Evolutionary conservation across 1,140 invertebrate genomes (phyloP).

Genomic region (Neodiprion fabricii): DNA sequence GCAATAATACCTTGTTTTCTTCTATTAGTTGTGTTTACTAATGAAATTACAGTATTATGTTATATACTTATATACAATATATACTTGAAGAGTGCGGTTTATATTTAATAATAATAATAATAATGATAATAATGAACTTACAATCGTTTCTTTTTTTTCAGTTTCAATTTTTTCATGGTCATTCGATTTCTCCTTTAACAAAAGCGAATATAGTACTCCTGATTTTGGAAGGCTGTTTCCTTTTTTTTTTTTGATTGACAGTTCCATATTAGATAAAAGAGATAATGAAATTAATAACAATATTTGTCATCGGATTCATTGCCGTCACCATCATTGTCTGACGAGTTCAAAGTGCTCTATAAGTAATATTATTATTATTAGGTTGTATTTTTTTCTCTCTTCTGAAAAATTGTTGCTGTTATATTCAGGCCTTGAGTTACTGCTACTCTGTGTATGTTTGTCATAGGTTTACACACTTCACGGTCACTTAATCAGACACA

Average conservation of each 20-base stretch:
- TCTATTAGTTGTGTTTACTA: background rate
- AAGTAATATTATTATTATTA: background rate
- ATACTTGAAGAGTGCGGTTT: background rate
- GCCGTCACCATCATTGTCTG: background rate
- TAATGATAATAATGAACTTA: no score
- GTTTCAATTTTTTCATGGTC: no score
- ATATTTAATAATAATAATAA: background rate
- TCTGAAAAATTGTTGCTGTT: no score
- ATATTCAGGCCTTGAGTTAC: no score
- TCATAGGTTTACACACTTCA: no score
- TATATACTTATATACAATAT: no score
- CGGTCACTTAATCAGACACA: no score
- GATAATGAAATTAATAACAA: background rate
- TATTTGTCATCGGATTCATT: background rate
- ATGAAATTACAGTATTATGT: background rate
- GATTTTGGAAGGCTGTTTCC: no score
- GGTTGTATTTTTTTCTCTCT: background rate
- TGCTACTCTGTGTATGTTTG: no score
- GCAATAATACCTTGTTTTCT: background rate
- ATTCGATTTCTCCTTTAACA: no score
- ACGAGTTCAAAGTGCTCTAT: conserved; percentile 1
- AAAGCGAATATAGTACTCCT: no score
- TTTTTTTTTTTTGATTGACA: background rate
- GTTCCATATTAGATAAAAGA: background rate
- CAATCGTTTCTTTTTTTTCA: no score